Evolutionary conservation across 2,113 vertebrate species (phyloP).

Genomic region (Percina caprodes): DNA sequence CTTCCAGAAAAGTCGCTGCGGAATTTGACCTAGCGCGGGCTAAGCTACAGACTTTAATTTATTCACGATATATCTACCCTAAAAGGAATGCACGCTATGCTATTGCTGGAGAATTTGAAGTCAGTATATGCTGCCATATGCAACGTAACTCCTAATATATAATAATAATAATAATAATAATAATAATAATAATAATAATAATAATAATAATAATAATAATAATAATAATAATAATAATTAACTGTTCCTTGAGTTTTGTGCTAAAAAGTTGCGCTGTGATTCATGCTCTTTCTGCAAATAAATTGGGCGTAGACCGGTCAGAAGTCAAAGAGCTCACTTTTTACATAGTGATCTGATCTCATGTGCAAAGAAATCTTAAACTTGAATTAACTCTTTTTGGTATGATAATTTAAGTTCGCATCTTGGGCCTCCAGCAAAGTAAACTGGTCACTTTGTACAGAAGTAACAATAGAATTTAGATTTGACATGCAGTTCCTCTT

Average conservation of each 20-base stretch:
- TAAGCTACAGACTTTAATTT: not conserved
- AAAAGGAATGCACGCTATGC: conserved; percentile 14
- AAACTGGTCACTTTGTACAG: not conserved
- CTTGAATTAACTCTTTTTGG: too few species aligned
- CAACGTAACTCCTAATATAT: too few species aligned
- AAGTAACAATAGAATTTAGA: not conserved
- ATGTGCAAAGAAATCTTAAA: too few species aligned
- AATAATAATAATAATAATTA: too few species aligned
- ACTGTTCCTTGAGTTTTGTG: not conserved
- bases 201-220: too few species aligned
- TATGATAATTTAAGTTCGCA: too few species aligned
- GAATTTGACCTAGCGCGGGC: not conserved
- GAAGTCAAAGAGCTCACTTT: not conserved
- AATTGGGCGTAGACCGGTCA: not conserved
- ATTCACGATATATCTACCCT: not conserved
- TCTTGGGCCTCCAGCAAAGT: not conserved
- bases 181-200: too few species aligned
- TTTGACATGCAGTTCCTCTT: not conserved
- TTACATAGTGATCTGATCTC: not conserved
- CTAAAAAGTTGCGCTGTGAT: not conserved
- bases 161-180: too few species aligned
- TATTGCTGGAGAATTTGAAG: too few species aligned
- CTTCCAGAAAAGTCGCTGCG: not conserved
- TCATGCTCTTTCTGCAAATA: not conserved
- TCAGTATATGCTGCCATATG: not conserved